phyloP scores from a whole-genome alignment of 1,140 invertebrate genomes.

The Mya arenaria region DNA sequence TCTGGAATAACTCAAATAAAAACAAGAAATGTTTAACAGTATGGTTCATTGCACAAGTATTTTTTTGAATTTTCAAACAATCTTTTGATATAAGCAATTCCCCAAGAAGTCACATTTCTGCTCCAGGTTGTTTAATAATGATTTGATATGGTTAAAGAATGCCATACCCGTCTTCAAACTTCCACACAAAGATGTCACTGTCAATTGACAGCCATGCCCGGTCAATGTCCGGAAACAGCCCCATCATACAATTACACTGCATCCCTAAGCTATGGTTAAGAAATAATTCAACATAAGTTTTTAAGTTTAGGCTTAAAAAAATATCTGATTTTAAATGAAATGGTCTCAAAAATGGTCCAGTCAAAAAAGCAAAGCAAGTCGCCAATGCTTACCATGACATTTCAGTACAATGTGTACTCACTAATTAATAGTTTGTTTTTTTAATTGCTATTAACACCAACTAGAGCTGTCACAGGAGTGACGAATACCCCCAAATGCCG shows the following conservation, averaged over 20 bases:
- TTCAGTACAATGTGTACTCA: not conserved
- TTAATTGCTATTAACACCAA: too few relatives aligned
- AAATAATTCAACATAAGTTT: not conserved
- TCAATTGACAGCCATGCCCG: conserved; percentile 99
- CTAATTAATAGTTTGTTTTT: too few relatives aligned
- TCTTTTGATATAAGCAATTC: too few relatives aligned
- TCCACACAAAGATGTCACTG: conserved; percentile 98
- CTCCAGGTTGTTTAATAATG: too few relatives aligned
- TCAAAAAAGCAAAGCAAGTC: not conserved
- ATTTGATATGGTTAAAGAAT: not conserved
- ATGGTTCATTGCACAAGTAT: too few relatives aligned
- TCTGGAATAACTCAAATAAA: too few relatives aligned
- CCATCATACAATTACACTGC: conserved; percentile 97
- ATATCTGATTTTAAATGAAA: not conserved
- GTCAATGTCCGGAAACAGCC: conserved; percentile 96
- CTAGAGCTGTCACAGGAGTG: too few relatives aligned
- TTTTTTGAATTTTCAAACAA: too few relatives aligned
- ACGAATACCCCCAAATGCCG: too few relatives aligned
- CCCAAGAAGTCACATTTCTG: too few relatives aligned
- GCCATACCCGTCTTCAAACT: conserved; percentile 92
- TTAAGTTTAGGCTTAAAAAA: not conserved
- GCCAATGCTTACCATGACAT: not conserved
- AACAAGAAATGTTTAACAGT: too few relatives aligned
- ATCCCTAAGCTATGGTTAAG: conserved; percentile 71
- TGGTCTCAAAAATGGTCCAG: not conserved